phyloP scores from a whole-genome alignment of 2,113 vertebrate species.

The Macrotus californicus region DNA sequence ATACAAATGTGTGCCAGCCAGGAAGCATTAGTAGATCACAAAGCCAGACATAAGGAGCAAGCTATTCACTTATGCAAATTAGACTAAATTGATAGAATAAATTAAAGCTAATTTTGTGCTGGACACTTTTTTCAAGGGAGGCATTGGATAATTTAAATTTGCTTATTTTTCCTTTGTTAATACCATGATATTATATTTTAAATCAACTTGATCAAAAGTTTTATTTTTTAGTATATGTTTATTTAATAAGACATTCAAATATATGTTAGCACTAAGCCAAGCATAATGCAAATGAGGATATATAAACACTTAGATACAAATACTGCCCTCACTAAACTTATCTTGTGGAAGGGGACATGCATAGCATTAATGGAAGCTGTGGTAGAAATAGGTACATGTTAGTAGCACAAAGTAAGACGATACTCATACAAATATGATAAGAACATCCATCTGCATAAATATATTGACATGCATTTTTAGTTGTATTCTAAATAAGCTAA shows the following conservation, averaged over 20 bases:
- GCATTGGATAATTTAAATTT: not conserved
- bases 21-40: slow-evolving; percentile 42
- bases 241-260: not conserved
- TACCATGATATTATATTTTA: not conserved
- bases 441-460: not conserved
- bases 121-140: not conserved
- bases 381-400: not conserved
- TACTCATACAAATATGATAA: not conserved
- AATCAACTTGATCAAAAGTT: not conserved
- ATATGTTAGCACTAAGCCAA: not conserved
- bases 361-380: not conserved
- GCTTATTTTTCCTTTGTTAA: slow-evolving; percentile 11
- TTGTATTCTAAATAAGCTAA: not conserved
- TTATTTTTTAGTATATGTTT: not conserved
- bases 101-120: slow-evolving; percentile 40
- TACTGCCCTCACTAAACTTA: not conserved
- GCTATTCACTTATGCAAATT: slow-evolving; percentile 55
- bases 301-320: not conserved
- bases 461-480: not conserved
- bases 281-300: not conserved
- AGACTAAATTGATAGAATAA: slow-evolving; percentile 50
- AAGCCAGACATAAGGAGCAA: slow-evolving; percentile 35
- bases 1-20: slow-evolving; percentile 20
- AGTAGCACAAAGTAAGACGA: not conserved
- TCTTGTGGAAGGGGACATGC: not conserved